Evolutionary conservation across 2,113 vertebrate genomes (phyloP).

Genomic region (Larimichthys polyactis): DNA sequence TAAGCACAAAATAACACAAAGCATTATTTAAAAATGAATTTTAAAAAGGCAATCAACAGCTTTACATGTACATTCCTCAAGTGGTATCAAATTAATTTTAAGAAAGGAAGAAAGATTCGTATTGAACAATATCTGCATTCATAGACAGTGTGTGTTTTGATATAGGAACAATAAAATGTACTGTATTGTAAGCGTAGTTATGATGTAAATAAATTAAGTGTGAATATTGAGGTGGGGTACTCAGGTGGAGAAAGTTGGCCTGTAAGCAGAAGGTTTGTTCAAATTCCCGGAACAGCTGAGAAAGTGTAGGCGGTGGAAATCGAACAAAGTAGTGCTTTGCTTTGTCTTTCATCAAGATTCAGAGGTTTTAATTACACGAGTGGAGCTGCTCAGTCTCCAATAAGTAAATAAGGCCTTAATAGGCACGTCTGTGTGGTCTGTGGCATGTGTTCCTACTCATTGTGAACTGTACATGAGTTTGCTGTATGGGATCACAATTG

Average conservation of each 20-base stretch:
- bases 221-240: neutral
- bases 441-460: neutral
- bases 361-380: neutral
- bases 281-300: neutral
- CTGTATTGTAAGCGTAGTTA: neutral
- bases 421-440: neutral
- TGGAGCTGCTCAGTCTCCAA: neutral
- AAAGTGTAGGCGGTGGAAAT: neutral
- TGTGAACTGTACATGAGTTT: neutral
- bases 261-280: too few species aligned
- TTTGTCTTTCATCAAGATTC: too few species aligned
- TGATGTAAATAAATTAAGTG: conserved; percentile 12
- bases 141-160: neutral
- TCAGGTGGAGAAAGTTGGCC: neutral
- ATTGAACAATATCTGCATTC: conserved; percentile 21
- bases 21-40: conserved; percentile 13
- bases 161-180: neutral
- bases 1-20: conserved; percentile 19
- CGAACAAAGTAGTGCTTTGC: too few species aligned
- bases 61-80: conserved; percentile 36
- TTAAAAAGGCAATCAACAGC: neutral
- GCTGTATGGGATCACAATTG: neutral
- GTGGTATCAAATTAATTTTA: conserved; percentile 5
- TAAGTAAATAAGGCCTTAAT: neutral
- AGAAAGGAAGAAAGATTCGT: neutral